Conservation (phyloP, 1,140 invertebrate genomes). For the Centruroides vittatus region DNA sequence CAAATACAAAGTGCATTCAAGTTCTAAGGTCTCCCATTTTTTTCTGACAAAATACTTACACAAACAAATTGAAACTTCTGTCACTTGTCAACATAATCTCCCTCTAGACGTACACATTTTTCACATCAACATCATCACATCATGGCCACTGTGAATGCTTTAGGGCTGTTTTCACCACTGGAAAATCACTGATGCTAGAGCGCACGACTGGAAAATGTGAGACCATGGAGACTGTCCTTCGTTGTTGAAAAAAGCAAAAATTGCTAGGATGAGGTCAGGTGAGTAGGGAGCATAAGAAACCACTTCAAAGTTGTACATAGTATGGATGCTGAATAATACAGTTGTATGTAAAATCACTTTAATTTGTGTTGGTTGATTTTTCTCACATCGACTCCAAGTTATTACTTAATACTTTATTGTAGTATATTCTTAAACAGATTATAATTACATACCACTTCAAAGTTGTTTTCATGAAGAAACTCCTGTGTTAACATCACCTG, state of each 20-base stretch:
- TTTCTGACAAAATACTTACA: constrained; percentile 2
- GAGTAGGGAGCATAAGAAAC: constrained; percentile 16
- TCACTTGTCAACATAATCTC: constrained; percentile 10
- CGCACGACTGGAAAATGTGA: constrained; percentile 10
- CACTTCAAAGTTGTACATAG: constrained; percentile 12
- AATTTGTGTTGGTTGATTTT: no score
- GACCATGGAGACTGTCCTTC: constrained; percentile 14
- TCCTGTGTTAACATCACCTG: not conserved
- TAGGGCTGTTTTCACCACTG: constrained; percentile 11
- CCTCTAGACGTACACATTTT: constrained; percentile 11
- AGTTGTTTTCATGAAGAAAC: constrained; percentile 4
- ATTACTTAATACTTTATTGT: no score
- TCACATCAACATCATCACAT: constrained; percentile 8
- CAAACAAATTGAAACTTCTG: constrained; percentile 5
- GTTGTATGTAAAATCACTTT: no score
- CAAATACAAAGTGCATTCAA: constrained; percentile 10
- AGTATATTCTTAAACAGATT: no score
- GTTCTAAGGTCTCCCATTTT: constrained; percentile 3
- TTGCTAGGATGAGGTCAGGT: constrained; percentile 9
- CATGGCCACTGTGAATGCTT: constrained; percentile 11
- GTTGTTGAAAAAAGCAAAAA: constrained; percentile 11
- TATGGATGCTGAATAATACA: no score
- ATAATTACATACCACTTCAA: no score
- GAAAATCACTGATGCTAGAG: constrained; percentile 11
- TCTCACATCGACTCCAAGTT: no score